Evolutionary conservation across 1,140 invertebrate species (phyloP), one percentile per base, ranked within the genome.

Genomic region (Dysdera silvatica): DNA sequence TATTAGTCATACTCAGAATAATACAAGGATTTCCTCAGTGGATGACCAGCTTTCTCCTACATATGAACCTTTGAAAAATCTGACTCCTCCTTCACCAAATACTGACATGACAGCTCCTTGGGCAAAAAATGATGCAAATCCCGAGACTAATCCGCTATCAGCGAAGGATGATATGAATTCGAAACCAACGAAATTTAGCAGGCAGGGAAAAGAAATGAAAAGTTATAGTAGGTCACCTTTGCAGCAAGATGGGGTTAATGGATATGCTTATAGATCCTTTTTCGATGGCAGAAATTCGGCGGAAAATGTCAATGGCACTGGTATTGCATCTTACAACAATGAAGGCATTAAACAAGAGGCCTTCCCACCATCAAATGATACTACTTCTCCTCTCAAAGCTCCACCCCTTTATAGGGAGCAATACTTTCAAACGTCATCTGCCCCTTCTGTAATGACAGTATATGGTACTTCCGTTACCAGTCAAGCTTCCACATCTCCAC

Each of bases 41-140:
- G n/a, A n/a, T n/a, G n/a, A n/a, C n/a, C n/a, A n/a, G n/a, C 47
- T 60, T 12, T 43, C 48, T 26, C 48, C 58, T 6, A 63, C 61
- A 1, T 63, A 63, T 41, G 61, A 63, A 24, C 41, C 52, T 10
- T 40, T 63, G 12, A 33, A 28, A 23, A 63, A 63, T 40, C 53
- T 63, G 18, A 45, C 45, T 31, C 53, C 49, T 18, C 52, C 61
- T 10, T 63, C 61, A 23, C 61, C 61, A 2, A 53, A 63, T 8
- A 28, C 59, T 18, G 58, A 35, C 14, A 31, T 61, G 28, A 35
- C n/a, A n/a, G n/a, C n/a, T n/a, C n/a, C 51, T 14, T 61, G 59
- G 59, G 47, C 40, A 18, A 61, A 61, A 16, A 48, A 18, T 54
- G 10, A 29, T 28, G 45, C 59, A n/a, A n/a, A n/a, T n/a, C n/a